These are phyloP conservation scores for Chlamydotis undulata DNA, from an alignment of 2,113 vertebrate species.

Conservation along the genomic window DNA sequence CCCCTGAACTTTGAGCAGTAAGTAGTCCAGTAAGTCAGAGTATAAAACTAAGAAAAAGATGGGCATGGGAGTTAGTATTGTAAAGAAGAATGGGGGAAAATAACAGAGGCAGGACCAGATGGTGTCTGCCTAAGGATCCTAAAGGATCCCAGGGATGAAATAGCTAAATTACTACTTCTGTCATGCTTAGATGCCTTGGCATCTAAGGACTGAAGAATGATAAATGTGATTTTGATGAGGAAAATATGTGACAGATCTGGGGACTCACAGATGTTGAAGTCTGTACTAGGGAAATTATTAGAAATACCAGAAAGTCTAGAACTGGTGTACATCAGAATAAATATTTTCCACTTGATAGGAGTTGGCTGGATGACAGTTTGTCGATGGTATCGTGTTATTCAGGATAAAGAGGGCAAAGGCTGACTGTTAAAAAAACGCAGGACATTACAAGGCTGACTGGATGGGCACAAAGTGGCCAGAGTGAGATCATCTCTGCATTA, in stretches of 20 bases:
- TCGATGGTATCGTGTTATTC: fast-evolving
- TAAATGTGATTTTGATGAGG: not conserved
- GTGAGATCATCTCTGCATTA: not conserved
- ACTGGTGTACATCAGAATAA: not conserved
- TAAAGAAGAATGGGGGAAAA: not conserved
- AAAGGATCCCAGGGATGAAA: not conserved
- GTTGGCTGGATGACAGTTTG: not conserved
- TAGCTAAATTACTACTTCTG: not conserved
- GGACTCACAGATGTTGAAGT: not conserved
- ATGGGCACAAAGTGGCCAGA: not conserved
- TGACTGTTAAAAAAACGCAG: not conserved
- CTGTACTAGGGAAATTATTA: not conserved
- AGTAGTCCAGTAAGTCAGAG: not conserved
- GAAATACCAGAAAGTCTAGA: not conserved
- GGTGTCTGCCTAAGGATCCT: not conserved
- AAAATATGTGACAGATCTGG: not conserved
- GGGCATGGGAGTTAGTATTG: not conserved
- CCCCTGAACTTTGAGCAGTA: not conserved
- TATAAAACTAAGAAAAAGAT: not conserved
- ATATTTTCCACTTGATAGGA: not conserved
- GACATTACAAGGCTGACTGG: not conserved
- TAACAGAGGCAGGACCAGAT: not conserved
- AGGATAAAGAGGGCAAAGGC: not conserved
- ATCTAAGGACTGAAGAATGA: not conserved
- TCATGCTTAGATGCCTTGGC: not conserved